These are phyloP conservation scores for Mirounga angustirostris DNA, from an alignment of 2,113 vertebrate genomes.

Conservation along the genomic window DNA sequence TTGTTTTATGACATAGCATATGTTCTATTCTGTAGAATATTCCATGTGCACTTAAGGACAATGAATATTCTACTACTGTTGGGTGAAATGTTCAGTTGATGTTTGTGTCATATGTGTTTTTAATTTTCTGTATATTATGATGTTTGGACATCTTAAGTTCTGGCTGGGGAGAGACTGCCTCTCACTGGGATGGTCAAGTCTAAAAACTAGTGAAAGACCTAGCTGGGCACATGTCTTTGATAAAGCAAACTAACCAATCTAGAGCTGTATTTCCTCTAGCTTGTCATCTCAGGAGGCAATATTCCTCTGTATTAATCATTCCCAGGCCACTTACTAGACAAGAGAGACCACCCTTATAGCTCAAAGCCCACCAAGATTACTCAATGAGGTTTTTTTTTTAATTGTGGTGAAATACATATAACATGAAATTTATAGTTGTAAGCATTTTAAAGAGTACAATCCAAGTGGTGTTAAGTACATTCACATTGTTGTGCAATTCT, in stretches of 20 bases:
- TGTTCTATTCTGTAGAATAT: neutral
- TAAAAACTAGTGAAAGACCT: neutral
- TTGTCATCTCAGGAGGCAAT: neutral
- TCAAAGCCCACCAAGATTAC: neutral
- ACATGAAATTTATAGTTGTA: neutral
- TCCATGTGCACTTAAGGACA: neutral
- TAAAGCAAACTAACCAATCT: neutral
- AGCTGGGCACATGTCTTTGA: neutral
- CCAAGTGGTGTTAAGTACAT: neutral
- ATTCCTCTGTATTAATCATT: neutral
- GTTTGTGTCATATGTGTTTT: neutral
- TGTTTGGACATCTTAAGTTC: neutral
- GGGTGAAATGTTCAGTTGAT: neutral
- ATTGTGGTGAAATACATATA: neutral
- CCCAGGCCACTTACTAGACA: neutral
- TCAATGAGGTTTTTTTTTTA: neutral
- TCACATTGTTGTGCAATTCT: neutral
- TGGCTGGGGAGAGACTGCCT: neutral
- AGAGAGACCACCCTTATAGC: neutral
- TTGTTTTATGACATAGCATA: neutral
- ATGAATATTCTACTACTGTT: neutral
- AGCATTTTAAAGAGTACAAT: neutral
- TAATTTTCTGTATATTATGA: neutral
- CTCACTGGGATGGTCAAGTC: neutral
- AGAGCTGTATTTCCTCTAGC: neutral